phyloP scores from a whole-genome alignment of 2,113 vertebrate genomes.

The Brachypteracias leptosomus region DNA sequence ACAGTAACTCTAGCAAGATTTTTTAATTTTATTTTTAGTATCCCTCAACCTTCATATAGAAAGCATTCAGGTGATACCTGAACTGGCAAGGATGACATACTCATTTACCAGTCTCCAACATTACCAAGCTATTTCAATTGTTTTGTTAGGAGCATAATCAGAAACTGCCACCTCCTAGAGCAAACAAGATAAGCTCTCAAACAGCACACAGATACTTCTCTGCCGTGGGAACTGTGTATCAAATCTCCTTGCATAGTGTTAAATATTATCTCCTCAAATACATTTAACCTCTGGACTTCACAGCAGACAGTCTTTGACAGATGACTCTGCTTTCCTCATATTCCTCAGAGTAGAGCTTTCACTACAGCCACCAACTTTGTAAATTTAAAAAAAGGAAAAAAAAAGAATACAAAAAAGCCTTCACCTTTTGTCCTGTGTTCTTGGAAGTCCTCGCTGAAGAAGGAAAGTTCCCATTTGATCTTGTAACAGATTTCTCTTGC shows the following conservation, averaged over 20 bases:
- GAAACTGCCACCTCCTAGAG: background rate
- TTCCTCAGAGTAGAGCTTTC: background rate
- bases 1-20: background rate
- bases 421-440: background rate
- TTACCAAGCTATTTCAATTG: background rate
- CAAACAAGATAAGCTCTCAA: background rate
- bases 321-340: background rate
- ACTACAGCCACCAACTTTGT: background rate
- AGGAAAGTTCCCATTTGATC: background rate
- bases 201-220: background rate
- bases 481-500: slow-evolving; percentile 7
- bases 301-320: background rate
- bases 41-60: background rate
- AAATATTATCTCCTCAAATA: background rate
- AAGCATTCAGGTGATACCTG: background rate
- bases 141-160: background rate
- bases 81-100: background rate
- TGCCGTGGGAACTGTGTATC: background rate
- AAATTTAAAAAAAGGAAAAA: background rate
- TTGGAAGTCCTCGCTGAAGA: background rate
- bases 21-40: background rate
- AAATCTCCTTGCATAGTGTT: background rate
- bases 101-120: background rate
- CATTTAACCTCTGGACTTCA: background rate
- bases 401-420: background rate